Conservation (phyloP, 2,888 invertebrate genomes). For the Callinectes sapidus region DNA sequence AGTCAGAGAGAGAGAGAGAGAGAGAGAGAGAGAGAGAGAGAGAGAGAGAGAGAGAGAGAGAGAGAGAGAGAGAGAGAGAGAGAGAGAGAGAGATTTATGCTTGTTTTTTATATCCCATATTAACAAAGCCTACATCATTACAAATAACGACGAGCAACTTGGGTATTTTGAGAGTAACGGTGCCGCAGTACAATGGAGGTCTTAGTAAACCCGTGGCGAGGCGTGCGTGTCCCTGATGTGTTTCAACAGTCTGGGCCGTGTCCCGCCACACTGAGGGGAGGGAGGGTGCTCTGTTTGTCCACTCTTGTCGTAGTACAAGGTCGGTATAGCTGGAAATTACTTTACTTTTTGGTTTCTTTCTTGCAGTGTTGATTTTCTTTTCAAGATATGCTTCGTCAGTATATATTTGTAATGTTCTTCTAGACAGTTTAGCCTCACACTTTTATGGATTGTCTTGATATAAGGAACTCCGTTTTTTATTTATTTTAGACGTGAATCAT, state of each 20-base stretch:
- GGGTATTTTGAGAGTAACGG: background rate
- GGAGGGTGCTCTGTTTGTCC: background rate
- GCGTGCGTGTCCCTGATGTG: background rate
- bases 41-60: background rate
- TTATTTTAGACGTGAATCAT: too few relatives aligned
- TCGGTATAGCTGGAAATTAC: too few relatives aligned
- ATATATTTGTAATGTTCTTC: background rate
- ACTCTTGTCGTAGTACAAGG: background rate
- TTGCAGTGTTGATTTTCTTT: background rate
- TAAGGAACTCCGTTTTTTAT: background rate
- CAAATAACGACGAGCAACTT: background rate
- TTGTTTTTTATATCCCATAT: too few relatives aligned
- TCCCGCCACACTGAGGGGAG: background rate
- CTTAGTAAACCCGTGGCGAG: background rate
- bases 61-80: background rate
- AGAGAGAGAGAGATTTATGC: background rate
- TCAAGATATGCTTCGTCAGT: background rate
- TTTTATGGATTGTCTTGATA: background rate
- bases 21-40: slow-evolving; percentile 1
- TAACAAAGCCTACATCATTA: background rate
- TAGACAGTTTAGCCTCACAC: background rate
- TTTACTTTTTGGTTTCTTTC: background rate
- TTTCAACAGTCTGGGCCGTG: background rate
- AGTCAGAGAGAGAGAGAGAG: background rate
- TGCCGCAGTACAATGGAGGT: too few relatives aligned